Conservation (phyloP, 2,113 vertebrate species). For the Erythrocercus mccallii region DNA sequence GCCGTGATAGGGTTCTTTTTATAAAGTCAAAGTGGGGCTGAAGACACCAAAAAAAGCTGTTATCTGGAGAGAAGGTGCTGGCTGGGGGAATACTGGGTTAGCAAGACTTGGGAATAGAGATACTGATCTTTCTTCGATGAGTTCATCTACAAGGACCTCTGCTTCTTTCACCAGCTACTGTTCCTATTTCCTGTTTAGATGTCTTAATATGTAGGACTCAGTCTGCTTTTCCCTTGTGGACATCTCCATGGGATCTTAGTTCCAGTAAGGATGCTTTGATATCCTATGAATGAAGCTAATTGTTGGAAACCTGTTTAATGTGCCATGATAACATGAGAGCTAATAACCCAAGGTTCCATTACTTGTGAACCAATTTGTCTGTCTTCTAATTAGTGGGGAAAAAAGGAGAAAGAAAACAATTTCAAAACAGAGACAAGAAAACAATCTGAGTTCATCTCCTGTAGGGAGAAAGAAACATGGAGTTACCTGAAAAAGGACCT, state of each 20-base stretch:
- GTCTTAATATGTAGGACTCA: neutral
- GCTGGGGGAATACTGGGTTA: neutral
- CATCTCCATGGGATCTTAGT: neutral
- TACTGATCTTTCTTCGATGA: neutral
- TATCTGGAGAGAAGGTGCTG: neutral
- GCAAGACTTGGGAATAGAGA: neutral
- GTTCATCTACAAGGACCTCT: neutral
- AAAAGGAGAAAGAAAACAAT: neutral
- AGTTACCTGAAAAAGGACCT: neutral
- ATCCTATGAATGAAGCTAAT: neutral
- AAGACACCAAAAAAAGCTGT: neutral
- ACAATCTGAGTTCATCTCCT: neutral
- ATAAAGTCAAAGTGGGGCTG: neutral
- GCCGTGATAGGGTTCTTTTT: neutral
- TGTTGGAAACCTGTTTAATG: neutral
- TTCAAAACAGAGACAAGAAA: slow-evolving; percentile 22
- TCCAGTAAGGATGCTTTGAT: neutral
- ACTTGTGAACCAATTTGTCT: neutral
- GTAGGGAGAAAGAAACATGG: neutral
- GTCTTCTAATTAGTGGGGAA: neutral
- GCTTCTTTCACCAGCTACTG: neutral
- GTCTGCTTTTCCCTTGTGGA: neutral
- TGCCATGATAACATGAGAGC: neutral
- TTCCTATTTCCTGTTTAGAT: neutral
- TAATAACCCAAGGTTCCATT: neutral